Conservation (phyloP, 2,797 vertebrate species). For the Varecia variegata region DNA sequence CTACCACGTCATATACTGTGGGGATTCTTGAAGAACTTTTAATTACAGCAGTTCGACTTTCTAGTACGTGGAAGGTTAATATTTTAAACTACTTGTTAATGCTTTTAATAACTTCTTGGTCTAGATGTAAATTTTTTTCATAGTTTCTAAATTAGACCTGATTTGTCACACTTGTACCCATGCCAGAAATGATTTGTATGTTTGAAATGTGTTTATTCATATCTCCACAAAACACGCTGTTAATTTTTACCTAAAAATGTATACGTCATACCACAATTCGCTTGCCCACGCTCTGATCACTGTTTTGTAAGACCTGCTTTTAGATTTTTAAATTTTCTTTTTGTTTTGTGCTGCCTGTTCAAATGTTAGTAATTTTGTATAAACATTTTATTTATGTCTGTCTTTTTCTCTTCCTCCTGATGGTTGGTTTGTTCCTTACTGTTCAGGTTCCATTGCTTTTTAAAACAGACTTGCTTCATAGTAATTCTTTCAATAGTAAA, state of each 20-base stretch:
- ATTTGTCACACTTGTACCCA: not conserved
- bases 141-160: not conserved
- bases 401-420: not conserved
- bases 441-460: not conserved
- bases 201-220: not conserved
- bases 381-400: not conserved
- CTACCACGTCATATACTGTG: accelerated
- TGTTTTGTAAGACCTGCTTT: not conserved
- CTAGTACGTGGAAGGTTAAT: not conserved
- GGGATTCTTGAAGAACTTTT: not conserved
- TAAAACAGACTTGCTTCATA: not conserved
- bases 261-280: not conserved
- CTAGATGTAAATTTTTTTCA: not conserved
- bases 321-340: not conserved
- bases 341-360: not conserved
- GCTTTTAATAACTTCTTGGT: not conserved
- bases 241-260: not conserved
- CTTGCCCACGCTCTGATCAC: not conserved
- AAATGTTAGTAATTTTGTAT: not conserved
- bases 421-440: not conserved
- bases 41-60: not conserved
- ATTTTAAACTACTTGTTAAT: not conserved
- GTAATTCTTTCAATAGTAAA: not conserved
- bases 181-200: not conserved
- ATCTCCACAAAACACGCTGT: not conserved